Base-by-base conservation (phyloP, 2,113 vertebrate genomes). In the Eurystomus gularis region DNA sequence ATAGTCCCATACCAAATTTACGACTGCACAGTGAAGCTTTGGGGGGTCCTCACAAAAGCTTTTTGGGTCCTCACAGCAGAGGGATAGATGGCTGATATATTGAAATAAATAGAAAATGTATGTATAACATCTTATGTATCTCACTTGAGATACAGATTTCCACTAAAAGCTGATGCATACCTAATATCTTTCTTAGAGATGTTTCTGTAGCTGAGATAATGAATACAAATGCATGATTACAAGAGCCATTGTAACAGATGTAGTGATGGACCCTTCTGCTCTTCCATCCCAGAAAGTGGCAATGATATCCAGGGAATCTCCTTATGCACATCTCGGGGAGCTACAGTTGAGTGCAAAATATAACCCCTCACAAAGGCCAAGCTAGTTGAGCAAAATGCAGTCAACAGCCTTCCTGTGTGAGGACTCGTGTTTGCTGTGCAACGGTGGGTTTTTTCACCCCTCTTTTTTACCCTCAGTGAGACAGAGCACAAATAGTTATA, bases 351-450 rank as follows among this genome's bases (percentile, higher is more conserved):
- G 14, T 75, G 49, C 29, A 86, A 70, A 92, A n/a, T 62, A 29
- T 5, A 86, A n/a, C 18, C 7, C 20, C 24, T 40, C 20, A 40
- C 21, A 40, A 68, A 82, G 48, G 39, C 42, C 52, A 42, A 68
- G 18, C 24, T 71, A 46, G 17, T 24, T 75, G 60, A 66, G 57
- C 33, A 71, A 64, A 92, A 35, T 48, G 19, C 48, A 95, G 70
- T 70, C 51, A 61, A 61, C 5, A 29, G 60, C 48, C 90, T 97
- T 97, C 84, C 94, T 95, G 91, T 94, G 82, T 75, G 18, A 82
- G 71, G 66, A 35, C 28, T 52, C 33, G 15, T 44, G 19, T 83
- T 87, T 76, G 18, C 84, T 83, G 37, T 76, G 80, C 60, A n/a
- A n/a, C 54, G 29, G 48, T 76, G 71, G 4, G 35, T 90, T 78